Evolutionary conservation across 2,888 invertebrate species (phyloP), one percentile per base, ranked within the genome.

Genomic region (Rhingia rostrata): DNA sequence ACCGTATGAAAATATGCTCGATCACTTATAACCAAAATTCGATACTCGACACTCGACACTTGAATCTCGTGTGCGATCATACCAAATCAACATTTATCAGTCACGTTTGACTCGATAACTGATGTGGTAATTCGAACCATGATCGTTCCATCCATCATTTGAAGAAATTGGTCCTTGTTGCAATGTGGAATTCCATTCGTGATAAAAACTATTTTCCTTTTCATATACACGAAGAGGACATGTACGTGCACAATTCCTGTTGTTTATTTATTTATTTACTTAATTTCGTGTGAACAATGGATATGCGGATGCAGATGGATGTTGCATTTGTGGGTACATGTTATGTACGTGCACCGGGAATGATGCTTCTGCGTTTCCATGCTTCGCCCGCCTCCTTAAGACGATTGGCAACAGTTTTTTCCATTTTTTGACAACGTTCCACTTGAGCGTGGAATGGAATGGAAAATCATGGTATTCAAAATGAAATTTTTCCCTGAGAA

Each of bases 181-280:
- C 82, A 73, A 49, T 72, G 49, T 37, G 72, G 49, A 72, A 72
- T 83, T 78, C 67, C 69, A 78, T 64, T 49, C 61, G 54, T 78
- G 49, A 35, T 83, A 63, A 22, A 83, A 73, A 83, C 61, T 67
- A 73, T 79, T 83, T 83, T 79, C 60, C 49, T 77, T 61, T 66
- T 60, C 12, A 63, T 54, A 72, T 66, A 66, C 60, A 56, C 70
- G 64, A 67, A 73, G 64, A 78, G 47, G 72, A 72, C 69, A 70
- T 69, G 77, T 70, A 77, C 82, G 82, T 78, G 82, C 67, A 61
- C 45, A 78, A 67, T 72, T 56, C 33, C 47, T 73, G 51, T 79
- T 67, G 73, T 83, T 83, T 64, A 79, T 79, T 73, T 83, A 79
- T 83, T 83, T 58, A 79, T 74, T 74, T 79, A 79, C 73, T 69